Conservation (phyloP, 2,888 invertebrate species). For the Aspidiotus rigidus region DNA sequence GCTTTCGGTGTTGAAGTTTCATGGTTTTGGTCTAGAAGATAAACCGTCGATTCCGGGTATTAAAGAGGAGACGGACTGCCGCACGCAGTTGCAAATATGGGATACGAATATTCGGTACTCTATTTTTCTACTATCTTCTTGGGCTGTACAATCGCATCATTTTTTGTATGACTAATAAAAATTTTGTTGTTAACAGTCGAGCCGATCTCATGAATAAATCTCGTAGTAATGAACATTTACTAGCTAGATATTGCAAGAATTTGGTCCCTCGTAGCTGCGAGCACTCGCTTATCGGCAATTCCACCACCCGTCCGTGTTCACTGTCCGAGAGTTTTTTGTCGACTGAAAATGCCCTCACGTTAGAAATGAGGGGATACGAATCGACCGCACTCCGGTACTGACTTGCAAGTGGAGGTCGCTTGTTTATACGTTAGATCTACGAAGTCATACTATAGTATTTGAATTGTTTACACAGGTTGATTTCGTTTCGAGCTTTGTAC, state of each 20-base stretch:
- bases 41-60: slow-evolving; percentile 44
- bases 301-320: slow-evolving; percentile 62
- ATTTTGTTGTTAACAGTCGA: slow-evolving; percentile 3
- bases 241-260: slow-evolving; percentile 73
- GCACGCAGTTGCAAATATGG: slow-evolving; percentile 77
- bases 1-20: slow-evolving; percentile 78
- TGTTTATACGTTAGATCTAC: background rate
- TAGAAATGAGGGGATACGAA: slow-evolving; percentile 69
- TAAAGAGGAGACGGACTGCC: slow-evolving; percentile 51
- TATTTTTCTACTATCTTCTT: background rate
- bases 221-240: slow-evolving; percentile 46
- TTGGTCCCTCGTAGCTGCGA: slow-evolving; percentile 74
- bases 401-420: slow-evolving; percentile 37
- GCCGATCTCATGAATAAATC: slow-evolving; percentile 14
- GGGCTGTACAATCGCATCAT: background rate
- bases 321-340: slow-evolving; percentile 75
- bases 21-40: slow-evolving; percentile 58
- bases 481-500: slow-evolving; percentile 74
- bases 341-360: slow-evolving; percentile 66
- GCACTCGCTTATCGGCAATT: slow-evolving; percentile 58
- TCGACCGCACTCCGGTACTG: slow-evolving; percentile 70
- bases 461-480: slow-evolving; percentile 54
- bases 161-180: background rate
- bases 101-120: slow-evolving; percentile 50
- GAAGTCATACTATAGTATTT: background rate